A percentile compares a stretch with the other conserved stretches of the same genome.
These are phyloP conservation scores for Anthonomus grandis DNA, from an alignment of 1,140 invertebrate genomes.

Conservation along the genomic window DNA sequence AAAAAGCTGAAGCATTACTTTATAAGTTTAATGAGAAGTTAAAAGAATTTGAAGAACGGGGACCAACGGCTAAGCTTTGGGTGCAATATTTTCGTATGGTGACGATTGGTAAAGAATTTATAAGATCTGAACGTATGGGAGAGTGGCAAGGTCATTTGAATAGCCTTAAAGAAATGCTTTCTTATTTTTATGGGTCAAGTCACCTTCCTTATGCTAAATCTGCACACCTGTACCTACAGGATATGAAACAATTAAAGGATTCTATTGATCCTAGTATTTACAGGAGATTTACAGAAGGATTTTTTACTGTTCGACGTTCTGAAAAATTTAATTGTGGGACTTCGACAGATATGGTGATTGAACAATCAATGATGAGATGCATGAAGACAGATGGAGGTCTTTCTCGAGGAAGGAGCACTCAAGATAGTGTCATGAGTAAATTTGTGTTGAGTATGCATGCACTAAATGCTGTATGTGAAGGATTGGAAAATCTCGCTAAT, in stretches of 20 bases:
- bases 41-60: slow-evolving; percentile 20
- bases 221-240: too few relatives aligned
- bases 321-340: background rate
- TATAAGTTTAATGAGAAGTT: slow-evolving; percentile 41
- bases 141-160: slow-evolving; percentile 48
- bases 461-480: too few relatives aligned
- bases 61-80: slow-evolving; percentile 45
- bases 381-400: too few relatives aligned
- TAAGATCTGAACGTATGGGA: slow-evolving; percentile 45
- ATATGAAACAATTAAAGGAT: slow-evolving; percentile 4
- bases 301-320: background rate
- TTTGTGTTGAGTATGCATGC: too few relatives aligned
- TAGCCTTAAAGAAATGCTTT: slow-evolving; percentile 47
- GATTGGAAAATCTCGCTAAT: too few relatives aligned
- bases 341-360: too few relatives aligned
- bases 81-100: slow-evolving; percentile 45
- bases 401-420: too few relatives aligned
- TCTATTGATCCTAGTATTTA: slow-evolving; percentile 17
- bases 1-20: slow-evolving; percentile 41
- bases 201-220: slow-evolving; percentile 37
- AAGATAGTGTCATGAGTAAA: too few relatives aligned
- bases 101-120: slow-evolving; percentile 40
- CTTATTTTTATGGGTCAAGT: slow-evolving; percentile 49
- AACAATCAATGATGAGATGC: too few relatives aligned
- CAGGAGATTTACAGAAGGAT: slow-evolving; percentile 18